Base-by-base conservation (phyloP, 2,113 vertebrate species). In the Vimba vimba region DNA sequence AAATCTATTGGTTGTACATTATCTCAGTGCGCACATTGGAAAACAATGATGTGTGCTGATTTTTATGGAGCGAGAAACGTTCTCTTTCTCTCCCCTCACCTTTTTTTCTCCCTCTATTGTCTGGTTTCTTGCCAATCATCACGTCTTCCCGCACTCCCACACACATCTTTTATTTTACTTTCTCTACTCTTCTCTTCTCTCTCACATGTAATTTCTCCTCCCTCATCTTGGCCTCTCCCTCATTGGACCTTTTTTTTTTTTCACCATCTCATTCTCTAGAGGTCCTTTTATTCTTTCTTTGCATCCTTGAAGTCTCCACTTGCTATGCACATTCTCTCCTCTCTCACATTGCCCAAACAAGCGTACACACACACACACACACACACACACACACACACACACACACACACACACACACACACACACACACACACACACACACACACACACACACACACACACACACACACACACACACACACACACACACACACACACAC, bases 271-370 rank as follows among this genome's bases (percentile, higher is more conserved):
- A 27, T 62, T 84, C 83, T 85, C 83, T 64, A 83, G 50, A 83
- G 81, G 45, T 73, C 23, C 33, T 43, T 83, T 83, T 83, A 73
- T 83, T 83, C 68, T 73, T 73, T 83, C 21, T 83, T 83, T 83
- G 50, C 81, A 83, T 73, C 81, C 81, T 73, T 83, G 81, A 83
- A 73, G 81, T 57, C 81, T 83, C 52, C 68, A 59, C 68, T 73
- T 73, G 68, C 50, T 57, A 30, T 81, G 17, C 47, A 3, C 82
- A 59, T 43, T 80, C 85, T 27, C 17, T 11, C 10, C 13, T 75
- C 43, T 43, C 45, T 39, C n/a, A 52, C 15, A 25, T 30, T 36
- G 57, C 71, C 30, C 50, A 69, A 73, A 68, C 81, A 69, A 25
- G 47, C 30, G 1, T 25, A 2, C 27, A 17, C 25, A 23, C 60